Evolutionary conservation across 1,140 invertebrate species (phyloP), one percentile per base, ranked within the genome.

Genomic region (Micrasema longulum): DNA sequence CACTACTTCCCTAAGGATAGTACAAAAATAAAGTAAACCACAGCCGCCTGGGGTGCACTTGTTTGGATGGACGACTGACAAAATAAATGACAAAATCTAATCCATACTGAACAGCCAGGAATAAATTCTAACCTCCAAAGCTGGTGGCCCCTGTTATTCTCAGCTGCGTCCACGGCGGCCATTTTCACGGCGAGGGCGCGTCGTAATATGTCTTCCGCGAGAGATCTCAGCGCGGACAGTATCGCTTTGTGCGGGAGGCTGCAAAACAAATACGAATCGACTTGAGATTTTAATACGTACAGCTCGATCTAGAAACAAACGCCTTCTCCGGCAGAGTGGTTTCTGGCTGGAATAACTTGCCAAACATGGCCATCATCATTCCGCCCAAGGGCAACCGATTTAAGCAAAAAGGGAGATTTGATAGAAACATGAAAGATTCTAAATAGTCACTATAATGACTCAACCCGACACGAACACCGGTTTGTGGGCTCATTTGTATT

Each of bases 191-290:
- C 80, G 1, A 82, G 76, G 1, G 80, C 77, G 12, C 74, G 71
- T 4, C 83, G 76, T 16, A 83, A 14, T 48, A 84, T 48, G 57
- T 85, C 82, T 57, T 83, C 82, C 0, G 79, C 80, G 38, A 84
- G 80, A 47, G 78, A 79, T 7, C 76, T 76, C 76, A 79, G 57
- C 0, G 82, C 83, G 0, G 82, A 78, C 22, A 83, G 57, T 14
- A 85, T 66, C 9, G 81, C 80, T 0, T 78, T 79, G 75, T 85
- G 83, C 18, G 81, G 80, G 14, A 82, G 78, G 52, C 83, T 85
- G 68, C 1, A 47, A 52, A 7, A 31, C 3, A n/a, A n/a, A n/a
- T n/a, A n/a, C n/a, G n/a, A n/a, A n/a, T n/a, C n/a, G n/a, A n/a
- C n/a, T n/a, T n/a, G n/a, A n/a, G n/a, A n/a, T n/a, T n/a, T n/a